These are phyloP conservation scores for Oceanites oceanicus DNA, from an alignment of 2,113 vertebrate species.

Conservation along the genomic window DNA sequence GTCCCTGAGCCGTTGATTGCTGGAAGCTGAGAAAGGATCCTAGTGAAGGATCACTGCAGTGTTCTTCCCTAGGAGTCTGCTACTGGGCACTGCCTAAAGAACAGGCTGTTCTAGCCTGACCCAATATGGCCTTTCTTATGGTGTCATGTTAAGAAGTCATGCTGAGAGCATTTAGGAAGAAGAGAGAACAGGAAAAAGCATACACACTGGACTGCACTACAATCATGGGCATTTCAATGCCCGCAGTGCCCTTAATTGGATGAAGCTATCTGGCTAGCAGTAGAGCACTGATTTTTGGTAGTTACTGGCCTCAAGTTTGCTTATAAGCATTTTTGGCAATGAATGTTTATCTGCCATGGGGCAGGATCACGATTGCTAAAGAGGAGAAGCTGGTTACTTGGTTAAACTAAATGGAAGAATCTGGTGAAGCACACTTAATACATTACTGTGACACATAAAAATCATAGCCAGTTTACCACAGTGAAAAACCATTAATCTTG, in stretches of 20 bases:
- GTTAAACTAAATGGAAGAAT: neutral
- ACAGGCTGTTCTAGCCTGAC: neutral
- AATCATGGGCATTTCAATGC: neutral
- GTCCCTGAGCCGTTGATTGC: neutral
- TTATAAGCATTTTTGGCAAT: neutral
- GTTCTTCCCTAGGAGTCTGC: neutral
- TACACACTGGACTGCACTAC: neutral
- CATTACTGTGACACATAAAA: neutral
- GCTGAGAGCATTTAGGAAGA: neutral
- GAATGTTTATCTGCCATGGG: neutral
- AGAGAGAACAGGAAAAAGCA: neutral
- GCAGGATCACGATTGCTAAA: neutral
- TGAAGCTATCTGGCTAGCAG: neutral
- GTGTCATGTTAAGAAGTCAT: neutral
- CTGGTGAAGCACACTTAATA: neutral
- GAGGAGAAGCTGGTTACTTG: neutral
- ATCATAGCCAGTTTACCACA: neutral
- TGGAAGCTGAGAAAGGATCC: neutral
- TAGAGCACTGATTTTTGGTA: neutral
- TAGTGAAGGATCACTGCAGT: neutral
- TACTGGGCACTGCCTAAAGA: neutral
- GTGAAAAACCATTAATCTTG: neutral
- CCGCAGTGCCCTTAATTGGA: neutral
- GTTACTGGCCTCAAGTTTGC: neutral
- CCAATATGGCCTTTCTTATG: neutral